Percentiles rank a stretch among this genome's conserved stretches.
Conservation (phyloP, 53 echinoderm and acorn worm genomes). For the Holothuria leucospilota region DNA sequence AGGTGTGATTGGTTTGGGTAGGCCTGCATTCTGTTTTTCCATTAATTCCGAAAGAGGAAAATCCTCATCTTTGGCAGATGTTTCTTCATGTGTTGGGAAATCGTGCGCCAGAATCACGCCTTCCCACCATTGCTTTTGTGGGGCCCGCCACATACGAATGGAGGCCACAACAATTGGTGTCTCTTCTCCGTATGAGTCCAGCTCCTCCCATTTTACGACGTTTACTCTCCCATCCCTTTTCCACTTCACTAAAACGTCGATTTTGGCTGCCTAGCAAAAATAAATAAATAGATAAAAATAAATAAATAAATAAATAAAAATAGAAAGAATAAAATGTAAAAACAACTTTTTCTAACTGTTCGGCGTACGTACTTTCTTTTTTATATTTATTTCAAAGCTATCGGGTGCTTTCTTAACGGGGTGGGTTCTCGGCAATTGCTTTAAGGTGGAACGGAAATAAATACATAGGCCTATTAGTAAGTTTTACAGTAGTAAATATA, state of each 20-base stretch:
- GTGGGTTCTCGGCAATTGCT: too few species aligned
- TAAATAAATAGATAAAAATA: too few species aligned
- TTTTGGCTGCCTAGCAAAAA: neutral
- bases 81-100: too few species aligned
- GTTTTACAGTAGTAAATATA: too few species aligned
- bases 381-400: too few species aligned
- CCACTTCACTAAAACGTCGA: neutral
- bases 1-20: neutral
- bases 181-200: neutral
- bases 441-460: too few species aligned
- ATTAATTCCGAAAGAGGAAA: neutral
- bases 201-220: neutral
- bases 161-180: neutral
- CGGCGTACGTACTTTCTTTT: too few species aligned
- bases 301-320: too few species aligned
- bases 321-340: too few species aligned
- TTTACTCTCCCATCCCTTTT: neutral
- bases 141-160: constrained; percentile 4
- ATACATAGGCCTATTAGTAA: too few species aligned
- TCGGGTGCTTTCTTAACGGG: too few species aligned
- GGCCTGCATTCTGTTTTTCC: neutral
- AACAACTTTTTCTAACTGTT: too few species aligned
- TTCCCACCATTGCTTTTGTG: neutral
- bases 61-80: neutral
- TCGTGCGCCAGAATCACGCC: neutral